Conservation (phyloP, 2,797 vertebrate genomes). For the Momotus momota region DNA sequence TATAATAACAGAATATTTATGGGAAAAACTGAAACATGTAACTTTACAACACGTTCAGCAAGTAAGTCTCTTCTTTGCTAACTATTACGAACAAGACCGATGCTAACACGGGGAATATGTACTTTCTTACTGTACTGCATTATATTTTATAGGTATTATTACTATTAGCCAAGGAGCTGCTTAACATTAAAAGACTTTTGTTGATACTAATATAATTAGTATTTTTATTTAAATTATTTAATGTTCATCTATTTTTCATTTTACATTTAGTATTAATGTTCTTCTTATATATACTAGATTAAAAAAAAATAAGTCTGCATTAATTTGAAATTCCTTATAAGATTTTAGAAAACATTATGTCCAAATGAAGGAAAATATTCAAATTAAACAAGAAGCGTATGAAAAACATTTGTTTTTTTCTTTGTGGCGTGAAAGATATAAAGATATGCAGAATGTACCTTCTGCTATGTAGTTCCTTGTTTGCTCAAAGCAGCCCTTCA, state of each 20-base stretch:
- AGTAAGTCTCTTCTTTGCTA: neutral
- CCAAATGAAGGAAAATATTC: neutral
- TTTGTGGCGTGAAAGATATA: neutral
- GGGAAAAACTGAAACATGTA: fast-evolving
- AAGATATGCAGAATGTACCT: neutral
- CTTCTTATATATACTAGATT: neutral
- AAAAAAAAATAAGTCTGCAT: neutral
- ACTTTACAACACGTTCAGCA: fast-evolving
- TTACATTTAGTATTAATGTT: neutral
- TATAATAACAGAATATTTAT: fast-evolving
- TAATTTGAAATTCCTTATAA: neutral
- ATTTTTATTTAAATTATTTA: neutral
- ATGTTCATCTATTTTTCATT: neutral
- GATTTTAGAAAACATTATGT: neutral
- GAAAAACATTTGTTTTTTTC: fast-evolving
- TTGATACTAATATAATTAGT: neutral
- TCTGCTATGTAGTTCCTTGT: neutral
- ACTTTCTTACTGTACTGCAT: neutral
- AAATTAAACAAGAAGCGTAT: neutral
- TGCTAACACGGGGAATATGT: neutral
- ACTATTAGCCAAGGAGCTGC: neutral
- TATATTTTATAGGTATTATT: neutral
- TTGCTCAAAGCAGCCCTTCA: neutral
- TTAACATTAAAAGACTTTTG: neutral
- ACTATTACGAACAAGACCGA: neutral